These are phyloP conservation scores for Nestor notabilis DNA, from an alignment of 2,113 vertebrate genomes.

Conservation along the genomic window DNA sequence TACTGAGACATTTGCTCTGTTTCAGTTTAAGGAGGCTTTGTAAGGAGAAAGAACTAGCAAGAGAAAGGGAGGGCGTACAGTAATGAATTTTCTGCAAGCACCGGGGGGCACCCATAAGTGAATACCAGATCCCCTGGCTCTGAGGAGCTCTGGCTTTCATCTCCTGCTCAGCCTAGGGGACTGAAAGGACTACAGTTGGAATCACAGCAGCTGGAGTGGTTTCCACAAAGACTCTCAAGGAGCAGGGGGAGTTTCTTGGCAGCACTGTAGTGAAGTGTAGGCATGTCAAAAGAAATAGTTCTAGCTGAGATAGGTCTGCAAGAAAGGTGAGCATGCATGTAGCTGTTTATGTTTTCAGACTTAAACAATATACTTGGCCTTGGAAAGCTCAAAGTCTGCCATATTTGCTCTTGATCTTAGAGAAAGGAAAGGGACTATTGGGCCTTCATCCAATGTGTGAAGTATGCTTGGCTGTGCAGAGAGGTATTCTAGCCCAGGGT, in stretches of 20 bases:
- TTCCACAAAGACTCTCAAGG: not conserved
- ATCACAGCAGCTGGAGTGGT: fast-evolving
- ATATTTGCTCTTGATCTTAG: not conserved
- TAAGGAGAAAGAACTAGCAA: not conserved
- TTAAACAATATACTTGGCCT: not conserved
- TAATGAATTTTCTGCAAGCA: not conserved
- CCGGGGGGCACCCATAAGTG: not conserved
- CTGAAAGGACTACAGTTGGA: not conserved
- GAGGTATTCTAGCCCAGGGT: not conserved
- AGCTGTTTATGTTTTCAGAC: not conserved
- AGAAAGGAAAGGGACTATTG: not conserved
- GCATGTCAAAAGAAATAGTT: not conserved
- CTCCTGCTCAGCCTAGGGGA: not conserved
- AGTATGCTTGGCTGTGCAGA: not conserved
- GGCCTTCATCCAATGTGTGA: fast-evolving
- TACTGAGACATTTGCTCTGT: not conserved
- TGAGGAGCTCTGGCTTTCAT: not conserved
- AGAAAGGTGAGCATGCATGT: not conserved
- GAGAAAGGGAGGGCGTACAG: not conserved
- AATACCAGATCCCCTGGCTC: not conserved
- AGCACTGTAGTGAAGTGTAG: not conserved
- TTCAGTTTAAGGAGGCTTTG: not conserved
- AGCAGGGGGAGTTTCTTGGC: not conserved
- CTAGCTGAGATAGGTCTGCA: not conserved
- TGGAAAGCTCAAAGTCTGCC: not conserved